These are phyloP conservation scores for Agrochola macilenta DNA, from an alignment of 2,888 invertebrate species.

Conservation along the genomic window DNA sequence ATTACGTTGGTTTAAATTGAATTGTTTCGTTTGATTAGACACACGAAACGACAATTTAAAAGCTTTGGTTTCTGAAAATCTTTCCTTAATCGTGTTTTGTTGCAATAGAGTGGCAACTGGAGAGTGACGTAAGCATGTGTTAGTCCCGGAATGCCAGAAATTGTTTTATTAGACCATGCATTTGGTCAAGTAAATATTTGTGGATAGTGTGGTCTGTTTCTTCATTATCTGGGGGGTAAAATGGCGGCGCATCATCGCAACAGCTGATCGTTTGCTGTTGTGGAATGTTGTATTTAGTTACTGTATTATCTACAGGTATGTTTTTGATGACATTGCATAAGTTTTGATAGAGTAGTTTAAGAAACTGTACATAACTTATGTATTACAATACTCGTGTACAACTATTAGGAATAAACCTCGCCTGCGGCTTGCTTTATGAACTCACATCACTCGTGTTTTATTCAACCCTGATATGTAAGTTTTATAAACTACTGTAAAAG, in stretches of 20 bases:
- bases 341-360: not conserved
- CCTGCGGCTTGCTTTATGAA: not conserved
- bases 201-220: not conserved
- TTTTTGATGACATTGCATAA: too few relatives aligned
- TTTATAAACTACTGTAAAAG: not conserved
- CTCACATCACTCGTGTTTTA: not conserved
- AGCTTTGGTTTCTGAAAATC: too few relatives aligned
- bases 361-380: not conserved
- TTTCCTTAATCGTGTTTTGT: too few relatives aligned
- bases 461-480: not conserved
- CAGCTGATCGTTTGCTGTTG: not conserved
- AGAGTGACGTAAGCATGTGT: too few relatives aligned
- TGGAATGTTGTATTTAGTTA: not conserved
- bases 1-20: too few relatives aligned
- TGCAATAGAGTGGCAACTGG: too few relatives aligned
- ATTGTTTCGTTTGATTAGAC: too few relatives aligned
- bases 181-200: not conserved
- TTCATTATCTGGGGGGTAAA: not conserved
- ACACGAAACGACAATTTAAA: too few relatives aligned
- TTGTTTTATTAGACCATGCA: too few relatives aligned
- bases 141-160: too few relatives aligned
- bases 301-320: not conserved
- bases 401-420: not conserved
- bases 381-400: not conserved
- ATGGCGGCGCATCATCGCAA: not conserved